These are phyloP conservation scores for Taurulus bubalis DNA, from an alignment of 2,113 vertebrate species.

Conservation along the genomic window DNA sequence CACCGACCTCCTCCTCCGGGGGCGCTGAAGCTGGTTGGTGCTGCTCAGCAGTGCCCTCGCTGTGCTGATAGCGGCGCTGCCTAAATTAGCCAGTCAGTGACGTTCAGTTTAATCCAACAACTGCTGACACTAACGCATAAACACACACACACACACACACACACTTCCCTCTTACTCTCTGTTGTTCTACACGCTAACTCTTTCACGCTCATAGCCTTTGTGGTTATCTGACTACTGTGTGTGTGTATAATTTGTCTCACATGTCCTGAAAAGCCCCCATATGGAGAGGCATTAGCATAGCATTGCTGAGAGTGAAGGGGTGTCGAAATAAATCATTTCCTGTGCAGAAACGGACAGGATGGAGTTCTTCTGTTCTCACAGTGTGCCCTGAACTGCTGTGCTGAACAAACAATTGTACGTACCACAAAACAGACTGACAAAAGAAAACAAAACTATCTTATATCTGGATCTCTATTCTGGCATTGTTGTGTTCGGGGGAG, in stretches of 20 bases:
- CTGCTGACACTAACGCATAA: constrained; percentile 34
- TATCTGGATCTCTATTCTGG: neutral
- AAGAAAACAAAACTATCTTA: neutral
- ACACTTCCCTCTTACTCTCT: constrained; percentile 5
- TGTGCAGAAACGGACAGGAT: constrained; percentile 19
- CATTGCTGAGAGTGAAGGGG: constrained; percentile 28
- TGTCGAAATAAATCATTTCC: constrained; percentile 50
- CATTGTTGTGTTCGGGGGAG: constrained; percentile 7
- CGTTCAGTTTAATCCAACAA: constrained; percentile 37
- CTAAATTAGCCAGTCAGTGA: constrained; percentile 33
- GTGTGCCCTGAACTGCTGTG: neutral
- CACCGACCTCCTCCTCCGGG: constrained; percentile 35
- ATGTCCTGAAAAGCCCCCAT: constrained; percentile 57
- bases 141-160: neutral
- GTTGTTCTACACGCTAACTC: constrained; percentile 45
- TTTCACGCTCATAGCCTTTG: constrained; percentile 52
- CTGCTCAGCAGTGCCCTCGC: constrained; percentile 50
- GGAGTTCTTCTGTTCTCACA: constrained; percentile 9
- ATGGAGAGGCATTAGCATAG: constrained; percentile 44
- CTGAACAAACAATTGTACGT: constrained; percentile 17
- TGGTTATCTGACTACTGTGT: constrained; percentile 32
- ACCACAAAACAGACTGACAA: neutral
- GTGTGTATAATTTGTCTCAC: constrained; percentile 62
- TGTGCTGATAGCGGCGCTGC: constrained; percentile 8
- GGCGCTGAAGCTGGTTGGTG: constrained; percentile 28